Evolutionary conservation across 2,888 invertebrate species (phyloP).

Genomic region (Orchesella flavescens): DNA sequence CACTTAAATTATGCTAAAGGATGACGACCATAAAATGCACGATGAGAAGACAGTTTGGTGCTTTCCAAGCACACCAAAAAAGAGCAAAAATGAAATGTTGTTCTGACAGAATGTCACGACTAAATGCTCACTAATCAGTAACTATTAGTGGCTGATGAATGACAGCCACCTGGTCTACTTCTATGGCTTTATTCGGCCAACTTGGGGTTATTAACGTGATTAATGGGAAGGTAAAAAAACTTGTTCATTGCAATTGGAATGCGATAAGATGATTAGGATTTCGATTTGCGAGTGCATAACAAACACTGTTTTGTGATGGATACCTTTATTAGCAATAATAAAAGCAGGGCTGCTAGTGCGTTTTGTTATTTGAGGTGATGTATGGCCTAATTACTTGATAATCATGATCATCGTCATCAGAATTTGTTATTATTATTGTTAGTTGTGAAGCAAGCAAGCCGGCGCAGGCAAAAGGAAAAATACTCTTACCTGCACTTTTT

Average conservation of each 20-base stretch:
- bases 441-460: background rate
- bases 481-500: constrained; percentile 78
- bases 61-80: too few species aligned
- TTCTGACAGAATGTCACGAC: constrained; percentile 17
- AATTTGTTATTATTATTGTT: too few species aligned
- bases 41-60: constrained; percentile 5
- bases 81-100: background rate
- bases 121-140: constrained; percentile 4
- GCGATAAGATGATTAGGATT: background rate
- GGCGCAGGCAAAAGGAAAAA: background rate
- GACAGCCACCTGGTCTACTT: constrained; percentile 25
- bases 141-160: constrained; percentile 27
- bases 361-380: too few species aligned
- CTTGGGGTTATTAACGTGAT: background rate
- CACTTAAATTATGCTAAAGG: background rate
- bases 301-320: too few species aligned
- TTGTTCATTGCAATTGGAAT: constrained; percentile 3
- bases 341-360: background rate
- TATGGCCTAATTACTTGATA: background rate
- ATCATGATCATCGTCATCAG: too few species aligned
- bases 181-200: background rate
- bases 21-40: background rate
- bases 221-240: constrained; percentile 19
- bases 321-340: constrained; percentile 2
- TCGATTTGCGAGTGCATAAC: too few species aligned